Conservation (phyloP, 2,797 vertebrate species). For the Mormyrus proboscirostris region DNA sequence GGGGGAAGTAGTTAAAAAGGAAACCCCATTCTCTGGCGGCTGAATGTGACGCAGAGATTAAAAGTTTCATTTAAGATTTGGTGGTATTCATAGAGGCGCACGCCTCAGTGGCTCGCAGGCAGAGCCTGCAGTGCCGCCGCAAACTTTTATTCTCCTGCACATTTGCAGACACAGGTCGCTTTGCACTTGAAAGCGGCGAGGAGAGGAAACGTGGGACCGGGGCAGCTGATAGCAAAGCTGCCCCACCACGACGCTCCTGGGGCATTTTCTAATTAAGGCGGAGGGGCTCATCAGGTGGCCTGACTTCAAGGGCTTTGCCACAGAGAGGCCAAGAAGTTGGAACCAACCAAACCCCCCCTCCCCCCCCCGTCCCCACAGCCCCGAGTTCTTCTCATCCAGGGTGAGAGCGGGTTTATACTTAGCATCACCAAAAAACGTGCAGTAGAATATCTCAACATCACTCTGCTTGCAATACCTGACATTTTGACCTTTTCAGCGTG, state of each 20-base stretch:
- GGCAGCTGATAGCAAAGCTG: constrained; percentile 70
- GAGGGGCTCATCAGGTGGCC: constrained; percentile 60
- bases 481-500: neutral
- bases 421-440: constrained; percentile 18
- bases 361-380: neutral
- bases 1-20: constrained; percentile 76
- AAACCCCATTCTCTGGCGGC: constrained; percentile 67
- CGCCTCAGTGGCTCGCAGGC: constrained; percentile 61
- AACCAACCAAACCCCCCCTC: constrained; percentile 20
- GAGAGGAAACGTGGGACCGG: constrained; percentile 64
- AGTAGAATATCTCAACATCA: neutral
- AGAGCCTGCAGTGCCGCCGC: constrained; percentile 59
- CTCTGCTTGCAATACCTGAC: neutral
- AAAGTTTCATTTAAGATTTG: constrained; percentile 78
- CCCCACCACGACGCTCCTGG: constrained; percentile 68
- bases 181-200: constrained; percentile 71
- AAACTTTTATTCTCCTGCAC: constrained; percentile 66
- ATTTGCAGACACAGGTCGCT: constrained; percentile 70
- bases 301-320: constrained; percentile 55
- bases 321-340: constrained; percentile 59
- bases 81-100: constrained; percentile 71
- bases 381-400: neutral
- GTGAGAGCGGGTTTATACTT: constrained; percentile 14
- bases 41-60: constrained; percentile 74
- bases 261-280: constrained; percentile 72